These are phyloP conservation scores for Zonitis immaculata DNA, from an alignment of 2,888 invertebrate species.

Conservation along the genomic window DNA sequence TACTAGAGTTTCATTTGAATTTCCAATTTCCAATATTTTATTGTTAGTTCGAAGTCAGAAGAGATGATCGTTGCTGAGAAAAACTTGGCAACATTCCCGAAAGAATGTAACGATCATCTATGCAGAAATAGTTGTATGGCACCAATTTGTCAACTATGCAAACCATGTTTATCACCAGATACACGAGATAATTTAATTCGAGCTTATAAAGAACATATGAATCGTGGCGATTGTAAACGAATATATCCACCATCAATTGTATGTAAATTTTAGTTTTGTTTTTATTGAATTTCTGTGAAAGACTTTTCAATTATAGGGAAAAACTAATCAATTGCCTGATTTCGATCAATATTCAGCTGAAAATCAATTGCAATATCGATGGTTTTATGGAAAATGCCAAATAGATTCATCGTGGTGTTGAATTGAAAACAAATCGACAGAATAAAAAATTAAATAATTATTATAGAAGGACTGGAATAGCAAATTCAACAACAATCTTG, in stretches of 20 bases:
- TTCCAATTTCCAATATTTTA: no score
- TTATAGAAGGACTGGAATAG: no score
- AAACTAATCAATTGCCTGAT: conserved; percentile 44
- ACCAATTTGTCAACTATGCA: conserved; percentile 71
- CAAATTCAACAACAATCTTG: no score
- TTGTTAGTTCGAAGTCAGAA: conserved; percentile 31
- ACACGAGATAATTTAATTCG: conserved; percentile 57
- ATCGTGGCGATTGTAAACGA: conserved; percentile 73
- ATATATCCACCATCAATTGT: conserved; percentile 73
- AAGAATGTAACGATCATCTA: conserved; percentile 56
- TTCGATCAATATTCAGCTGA: conserved; percentile 56
- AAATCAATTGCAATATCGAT: conserved; percentile 72
- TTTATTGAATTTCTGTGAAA: conserved; percentile 5
- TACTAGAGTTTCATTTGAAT: no score
- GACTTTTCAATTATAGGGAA: conserved; percentile 26
- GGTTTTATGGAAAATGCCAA: conserved; percentile 88
- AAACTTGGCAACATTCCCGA: conserved; percentile 72
- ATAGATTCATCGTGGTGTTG: conserved; percentile 75
- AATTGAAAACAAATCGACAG: conserved; percentile 6
- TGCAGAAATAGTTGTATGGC: conserved; percentile 61
- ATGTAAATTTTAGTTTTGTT: conserved; percentile 15
- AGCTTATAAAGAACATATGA: conserved; percentile 76
- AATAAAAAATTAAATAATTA: no score
- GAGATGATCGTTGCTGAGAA: conserved; percentile 60
- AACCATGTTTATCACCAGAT: conserved; percentile 64